Evolutionary conservation across 2,113 vertebrate species (phyloP), one percentile per base, ranked within the genome.

Genomic region (Jaculus jaculus): DNA sequence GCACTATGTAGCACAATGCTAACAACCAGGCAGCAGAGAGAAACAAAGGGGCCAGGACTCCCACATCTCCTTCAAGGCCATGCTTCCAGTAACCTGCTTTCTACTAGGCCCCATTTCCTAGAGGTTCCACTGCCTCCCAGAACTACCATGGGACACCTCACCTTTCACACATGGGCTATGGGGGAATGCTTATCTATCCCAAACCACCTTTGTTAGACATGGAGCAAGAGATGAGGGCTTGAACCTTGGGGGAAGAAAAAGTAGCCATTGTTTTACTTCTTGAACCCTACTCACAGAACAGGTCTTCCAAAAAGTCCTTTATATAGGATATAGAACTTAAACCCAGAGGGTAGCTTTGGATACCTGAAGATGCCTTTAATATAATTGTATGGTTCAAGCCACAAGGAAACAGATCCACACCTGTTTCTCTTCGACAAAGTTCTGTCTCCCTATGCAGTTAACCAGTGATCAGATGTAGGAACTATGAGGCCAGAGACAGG

Each of bases 341-440:
- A 71, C 88, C 77, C 58, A 30, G 61, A 94, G 17, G 10, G 37
- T 84, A 71, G 30, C 37, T 88, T 69, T 79, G 42, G 13, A 65
- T 82, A 47, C 69, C 63, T 92, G 30, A 84, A 85, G 86, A 87
- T 39, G 24, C 72, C 42, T 15, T 16, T 10, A 84, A 37, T 11
- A 72, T 42, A 58, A 85, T 69, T 90, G 20, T 26, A 32, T 74
- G 78, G 92, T 74, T 85, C 26, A 30, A 90, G 23, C 21, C 61
- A 84, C 61, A 86, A 26, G 42, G 72, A 93, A 87, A 75, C 11
- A 90, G n/a, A 83, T 68, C 21, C 69, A 30, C 21, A 66, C 18
- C 87, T 83, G 93, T 74, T 37, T 84, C 30, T 89, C 90, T 61
- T 84, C 72, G 30, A 65, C 92, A 34, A 94, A 72, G n/a, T 54